Conservation (phyloP, 92 coral and sea anemone genomes). For the Porites lobata region DNA sequence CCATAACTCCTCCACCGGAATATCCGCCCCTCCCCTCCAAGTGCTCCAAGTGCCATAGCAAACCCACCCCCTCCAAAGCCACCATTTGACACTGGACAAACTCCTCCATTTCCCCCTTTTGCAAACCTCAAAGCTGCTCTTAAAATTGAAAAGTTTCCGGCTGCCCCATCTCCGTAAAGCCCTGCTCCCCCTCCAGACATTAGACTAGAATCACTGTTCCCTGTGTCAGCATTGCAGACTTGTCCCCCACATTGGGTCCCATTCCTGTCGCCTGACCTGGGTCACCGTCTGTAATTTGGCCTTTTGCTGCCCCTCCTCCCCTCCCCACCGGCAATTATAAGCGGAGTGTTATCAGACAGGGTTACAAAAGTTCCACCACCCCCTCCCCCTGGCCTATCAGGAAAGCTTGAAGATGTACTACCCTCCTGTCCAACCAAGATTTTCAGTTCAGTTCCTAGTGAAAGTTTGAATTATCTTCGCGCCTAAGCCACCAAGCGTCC, state of each 20-base stretch:
- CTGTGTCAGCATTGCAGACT: constrained; percentile 48
- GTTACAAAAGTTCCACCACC: constrained; percentile 94
- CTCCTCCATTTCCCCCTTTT: constrained; percentile 74
- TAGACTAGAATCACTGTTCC: neutral
- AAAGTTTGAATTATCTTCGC: too few relatives aligned
- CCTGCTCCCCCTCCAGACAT: constrained; percentile 69
- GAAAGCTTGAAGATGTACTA: too few relatives aligned
- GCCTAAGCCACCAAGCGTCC: too few relatives aligned
- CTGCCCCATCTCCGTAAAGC: constrained; percentile 54
- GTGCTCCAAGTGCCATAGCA: constrained; percentile 2
- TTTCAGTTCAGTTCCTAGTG: too few relatives aligned
- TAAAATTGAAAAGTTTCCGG: neutral
- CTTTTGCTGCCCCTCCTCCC: constrained; percentile 73
- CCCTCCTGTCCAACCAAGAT: too few relatives aligned
- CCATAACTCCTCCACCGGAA: constrained; percentile 27
- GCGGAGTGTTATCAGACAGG: constrained; percentile 43
- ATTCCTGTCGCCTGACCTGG: constrained; percentile 79
- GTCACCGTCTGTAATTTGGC: constrained; percentile 74
- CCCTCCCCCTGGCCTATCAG: constrained; percentile 88
- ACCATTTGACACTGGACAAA: constrained; percentile 27
- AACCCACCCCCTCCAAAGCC: constrained; percentile 73
- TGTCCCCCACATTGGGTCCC: constrained; percentile 89
- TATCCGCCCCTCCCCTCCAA: constrained; percentile 81
- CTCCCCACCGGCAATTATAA: constrained; percentile 97
- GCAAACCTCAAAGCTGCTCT: constrained; percentile 33